phyloP scores from a whole-genome alignment of 2,797 vertebrate species.

The Petrocephalus schoutedeni region DNA sequence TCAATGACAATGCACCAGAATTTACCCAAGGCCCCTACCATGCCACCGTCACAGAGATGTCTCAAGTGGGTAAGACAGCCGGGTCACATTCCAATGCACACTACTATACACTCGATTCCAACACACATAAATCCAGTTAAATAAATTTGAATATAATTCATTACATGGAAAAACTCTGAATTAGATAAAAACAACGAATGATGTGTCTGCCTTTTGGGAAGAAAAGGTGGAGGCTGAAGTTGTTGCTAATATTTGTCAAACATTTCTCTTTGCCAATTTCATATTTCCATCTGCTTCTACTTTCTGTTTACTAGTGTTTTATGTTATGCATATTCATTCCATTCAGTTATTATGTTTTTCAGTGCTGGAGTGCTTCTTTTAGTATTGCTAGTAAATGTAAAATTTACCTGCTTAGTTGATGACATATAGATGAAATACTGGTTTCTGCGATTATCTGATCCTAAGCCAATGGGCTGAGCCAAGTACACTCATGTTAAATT shows the following conservation, averaged over 20 bases:
- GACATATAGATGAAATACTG: background rate
- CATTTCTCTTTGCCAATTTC: background rate
- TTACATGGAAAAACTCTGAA: background rate
- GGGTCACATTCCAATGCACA: background rate
- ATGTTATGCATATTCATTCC: background rate
- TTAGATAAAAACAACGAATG: background rate
- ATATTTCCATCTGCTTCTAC: background rate
- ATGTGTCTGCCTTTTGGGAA: background rate
- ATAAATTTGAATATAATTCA: background rate
- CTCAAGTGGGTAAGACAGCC: conserved; percentile 79
- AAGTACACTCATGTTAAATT: background rate
- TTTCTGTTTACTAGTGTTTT: background rate
- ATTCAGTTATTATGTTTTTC: background rate
- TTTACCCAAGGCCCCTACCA: conserved; percentile 88
- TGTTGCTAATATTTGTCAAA: background rate
- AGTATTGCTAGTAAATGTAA: background rate
- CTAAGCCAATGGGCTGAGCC: background rate
- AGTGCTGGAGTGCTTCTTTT: background rate
- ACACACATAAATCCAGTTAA: background rate
- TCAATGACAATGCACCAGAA: conserved; percentile 94
- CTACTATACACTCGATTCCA: background rate
- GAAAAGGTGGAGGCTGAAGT: background rate
- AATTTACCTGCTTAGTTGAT: background rate
- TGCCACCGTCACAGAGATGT: conserved; percentile 92
- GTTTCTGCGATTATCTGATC: background rate